Conservation (phyloP, 2,888 invertebrate genomes). For the Prosopocoilus inquinatus region DNA sequence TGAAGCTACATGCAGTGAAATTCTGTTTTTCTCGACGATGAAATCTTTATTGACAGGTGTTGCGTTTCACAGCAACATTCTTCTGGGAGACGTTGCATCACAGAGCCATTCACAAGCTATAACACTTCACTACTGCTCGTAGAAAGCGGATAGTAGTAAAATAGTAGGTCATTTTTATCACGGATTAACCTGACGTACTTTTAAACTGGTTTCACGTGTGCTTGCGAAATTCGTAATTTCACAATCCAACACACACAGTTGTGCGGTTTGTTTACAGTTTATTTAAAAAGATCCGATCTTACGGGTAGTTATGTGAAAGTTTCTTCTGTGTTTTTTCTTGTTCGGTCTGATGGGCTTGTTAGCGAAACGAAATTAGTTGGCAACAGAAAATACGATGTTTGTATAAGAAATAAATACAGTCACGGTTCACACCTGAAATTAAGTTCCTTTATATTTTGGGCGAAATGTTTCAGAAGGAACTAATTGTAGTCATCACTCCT, state of each 20-base stretch:
- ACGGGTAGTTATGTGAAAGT: constrained; percentile 1
- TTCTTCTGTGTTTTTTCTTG: neutral
- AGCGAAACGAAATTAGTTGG: too few relatives aligned
- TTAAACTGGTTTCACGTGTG: constrained; percentile 21
- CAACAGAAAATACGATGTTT: too few relatives aligned
- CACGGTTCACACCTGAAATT: too few relatives aligned
- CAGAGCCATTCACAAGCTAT: constrained; percentile 31
- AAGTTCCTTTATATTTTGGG: too few relatives aligned
- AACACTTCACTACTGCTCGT: constrained; percentile 28
- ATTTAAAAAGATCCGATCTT: constrained; percentile 3
- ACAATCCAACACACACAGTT: constrained; percentile 2
- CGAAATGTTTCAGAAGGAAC: too few relatives aligned
- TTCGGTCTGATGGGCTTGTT: too few relatives aligned
- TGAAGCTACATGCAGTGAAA: neutral
- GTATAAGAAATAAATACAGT: too few relatives aligned
- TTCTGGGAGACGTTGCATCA: constrained; percentile 26
- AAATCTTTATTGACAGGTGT: constrained; percentile 26
- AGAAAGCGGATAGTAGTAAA: constrained; percentile 32
- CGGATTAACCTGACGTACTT: constrained; percentile 28
- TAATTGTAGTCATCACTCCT: too few relatives aligned
- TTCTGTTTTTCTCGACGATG: constrained; percentile 18
- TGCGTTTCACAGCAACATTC: constrained; percentile 23
- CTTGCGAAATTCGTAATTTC: constrained; percentile 8
- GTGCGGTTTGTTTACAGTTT: constrained; percentile 16
- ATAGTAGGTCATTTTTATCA: constrained; percentile 37